Evolutionary conservation across 2,888 invertebrate species (phyloP), one percentile per base, ranked within the genome.

Genomic region (Dryobotodes eremita): DNA sequence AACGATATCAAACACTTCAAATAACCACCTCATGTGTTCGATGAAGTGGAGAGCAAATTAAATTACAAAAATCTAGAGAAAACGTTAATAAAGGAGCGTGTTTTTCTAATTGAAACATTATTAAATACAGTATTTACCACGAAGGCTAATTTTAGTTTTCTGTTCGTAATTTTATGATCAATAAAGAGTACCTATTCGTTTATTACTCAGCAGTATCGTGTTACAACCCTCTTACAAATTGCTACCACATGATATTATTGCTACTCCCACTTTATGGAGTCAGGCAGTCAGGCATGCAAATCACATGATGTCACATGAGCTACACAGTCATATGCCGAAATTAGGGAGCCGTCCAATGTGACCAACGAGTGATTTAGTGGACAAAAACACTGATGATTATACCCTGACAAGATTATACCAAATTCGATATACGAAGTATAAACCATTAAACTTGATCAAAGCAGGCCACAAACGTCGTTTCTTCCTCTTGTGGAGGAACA

Each of bases 1-100:
- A 70, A 79, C 61, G 70, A 64, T 71, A 84, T 72, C 57, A 72
- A 84, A 71, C 80, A 75, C 65, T 86, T 75, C 65, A 75, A 79
- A 62, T 70, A 66, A 68, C 42, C 62, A 61, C 50, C 42, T n/a
- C 31, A 36, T 36, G 42, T 31, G 62, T 64, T 64, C 31, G 55
- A 59, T 68, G 75, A 42, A 82, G 15, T 62, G 76, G 42, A 75
- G 53, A 79, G 57, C 57, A 61, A 61, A 66, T 53, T 31, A 36
- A 26, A 70, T 48, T 10, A 36, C 36, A 53, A 13, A 61, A 59
- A 36, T 68, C 23, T 53, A 61, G 36, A 65, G 64, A 65, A 72
- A 59, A 80, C 59, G 26, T 42, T 42, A 71, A 31, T 71, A 65
- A 68, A 36, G 20, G 15, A 69, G 26, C 46, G 13, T 74, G 83